Evolutionary conservation across 1,140 invertebrate genomes (phyloP).

Genomic region (Ylistrum balloti): DNA sequence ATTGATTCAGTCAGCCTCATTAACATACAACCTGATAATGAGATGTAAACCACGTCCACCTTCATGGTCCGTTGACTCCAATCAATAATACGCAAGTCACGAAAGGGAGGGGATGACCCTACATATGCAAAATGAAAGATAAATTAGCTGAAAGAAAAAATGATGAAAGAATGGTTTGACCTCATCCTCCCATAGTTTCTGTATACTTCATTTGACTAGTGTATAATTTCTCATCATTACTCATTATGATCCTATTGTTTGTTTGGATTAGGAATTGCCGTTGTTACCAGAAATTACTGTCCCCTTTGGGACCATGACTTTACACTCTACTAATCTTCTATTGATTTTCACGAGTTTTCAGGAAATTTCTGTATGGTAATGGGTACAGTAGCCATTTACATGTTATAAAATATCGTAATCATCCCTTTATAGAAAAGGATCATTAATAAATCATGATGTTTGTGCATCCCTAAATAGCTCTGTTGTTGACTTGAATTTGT

Average conservation of each 20-base stretch:
- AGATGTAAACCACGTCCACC: slow-evolving; percentile 6
- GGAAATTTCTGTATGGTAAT: not conserved
- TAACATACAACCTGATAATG: not conserved
- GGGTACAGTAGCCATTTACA: not conserved
- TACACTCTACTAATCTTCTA: not conserved
- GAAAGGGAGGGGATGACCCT: not conserved
- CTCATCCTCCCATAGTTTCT: not conserved
- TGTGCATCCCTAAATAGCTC: not conserved
- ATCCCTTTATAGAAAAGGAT: not conserved
- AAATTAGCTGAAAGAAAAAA: not conserved
- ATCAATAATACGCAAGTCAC: not conserved
- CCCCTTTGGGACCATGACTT: not conserved
- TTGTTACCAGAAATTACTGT: not conserved
- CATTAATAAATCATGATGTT: not conserved
- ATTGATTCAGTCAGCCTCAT: slow-evolving; percentile 24
- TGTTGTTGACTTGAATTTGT: not conserved
- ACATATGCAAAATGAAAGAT: not conserved
- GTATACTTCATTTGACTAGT: not conserved
- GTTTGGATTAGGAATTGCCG: not conserved
- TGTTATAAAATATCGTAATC: slow-evolving; percentile 12
- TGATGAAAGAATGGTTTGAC: not conserved
- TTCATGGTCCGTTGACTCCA: not conserved
- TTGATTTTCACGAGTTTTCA: not conserved
- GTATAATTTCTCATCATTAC: not conserved
- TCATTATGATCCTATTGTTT: not conserved